Percentiles rank a stretch among this genome's conserved stretches.
Conservation (phyloP, 1,140 invertebrate genomes). For the Eulimnadia texana region DNA sequence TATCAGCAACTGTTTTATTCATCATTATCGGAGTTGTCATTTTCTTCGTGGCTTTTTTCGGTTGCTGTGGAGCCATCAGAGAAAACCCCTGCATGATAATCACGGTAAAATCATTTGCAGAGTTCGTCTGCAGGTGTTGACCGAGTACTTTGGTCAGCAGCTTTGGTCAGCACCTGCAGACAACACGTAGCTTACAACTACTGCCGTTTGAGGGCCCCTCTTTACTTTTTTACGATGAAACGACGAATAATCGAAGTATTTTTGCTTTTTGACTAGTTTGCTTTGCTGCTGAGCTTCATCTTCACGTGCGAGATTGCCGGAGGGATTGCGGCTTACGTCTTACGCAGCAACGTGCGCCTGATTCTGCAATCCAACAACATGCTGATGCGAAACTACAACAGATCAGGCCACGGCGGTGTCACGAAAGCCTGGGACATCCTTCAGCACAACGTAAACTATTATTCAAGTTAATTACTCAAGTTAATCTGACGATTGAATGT, state of each 20-base stretch:
- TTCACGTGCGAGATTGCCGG: slow-evolving; percentile 35
- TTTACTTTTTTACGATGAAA: too few relatives aligned
- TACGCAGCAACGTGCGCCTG: slow-evolving; percentile 19
- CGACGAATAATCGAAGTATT: not conserved
- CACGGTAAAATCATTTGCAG: too few relatives aligned
- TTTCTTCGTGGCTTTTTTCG: slow-evolving; percentile 64
- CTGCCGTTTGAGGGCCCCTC: too few relatives aligned
- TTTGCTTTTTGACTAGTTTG: slow-evolving; percentile 26
- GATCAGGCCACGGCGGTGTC: slow-evolving; percentile 17
- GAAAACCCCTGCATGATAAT: slow-evolving; percentile 70
- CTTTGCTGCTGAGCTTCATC: slow-evolving; percentile 32
- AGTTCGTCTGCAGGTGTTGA: too few relatives aligned
- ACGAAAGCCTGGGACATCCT: slow-evolving; percentile 25
- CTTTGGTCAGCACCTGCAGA: too few relatives aligned
- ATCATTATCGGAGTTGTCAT: slow-evolving; percentile 56
- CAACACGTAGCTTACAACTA: too few relatives aligned
- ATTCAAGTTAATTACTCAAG: too few relatives aligned
- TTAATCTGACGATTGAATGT: too few relatives aligned
- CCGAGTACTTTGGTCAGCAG: too few relatives aligned
- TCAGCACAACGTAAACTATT: slow-evolving; percentile 24
- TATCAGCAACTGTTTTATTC: slow-evolving; percentile 56
- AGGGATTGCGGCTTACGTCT: slow-evolving; percentile 31
- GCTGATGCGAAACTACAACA: slow-evolving; percentile 22
- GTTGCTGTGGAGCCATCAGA: slow-evolving; percentile 67
- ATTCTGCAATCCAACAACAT: slow-evolving; percentile 22